phyloP scores from a whole-genome alignment of 2,113 vertebrate species.

The mouse (Mus musculus) region DNA sequence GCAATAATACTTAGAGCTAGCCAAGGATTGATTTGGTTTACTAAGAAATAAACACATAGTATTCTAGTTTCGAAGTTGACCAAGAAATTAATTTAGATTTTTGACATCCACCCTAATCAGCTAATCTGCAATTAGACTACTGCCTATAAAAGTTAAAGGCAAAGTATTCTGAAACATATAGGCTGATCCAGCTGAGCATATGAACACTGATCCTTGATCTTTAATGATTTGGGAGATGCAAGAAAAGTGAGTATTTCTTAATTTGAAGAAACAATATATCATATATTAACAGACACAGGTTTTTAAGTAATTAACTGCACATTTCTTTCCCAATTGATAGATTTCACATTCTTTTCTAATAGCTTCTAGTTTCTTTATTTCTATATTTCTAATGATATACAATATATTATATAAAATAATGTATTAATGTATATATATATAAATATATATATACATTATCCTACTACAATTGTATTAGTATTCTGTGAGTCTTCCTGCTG shows the following conservation, averaged over 20 bases:
- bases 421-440: neutral
- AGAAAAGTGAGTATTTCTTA: neutral
- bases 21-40: neutral
- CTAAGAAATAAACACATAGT: neutral
- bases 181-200: neutral
- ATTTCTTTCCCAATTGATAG: neutral
- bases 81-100: constrained; percentile 51
- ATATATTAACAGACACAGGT: neutral
- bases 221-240: neutral
- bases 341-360: constrained; percentile 31
- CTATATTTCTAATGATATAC: neutral
- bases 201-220: neutral
- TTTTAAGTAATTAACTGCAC: neutral
- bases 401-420: neutral
- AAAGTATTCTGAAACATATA: constrained; percentile 2
- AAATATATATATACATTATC: neutral
- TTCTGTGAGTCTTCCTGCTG: neutral
- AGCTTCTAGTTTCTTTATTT: neutral
- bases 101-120: constrained; percentile 39
- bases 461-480: neutral
- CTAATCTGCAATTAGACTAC: neutral
- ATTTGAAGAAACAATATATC: neutral
- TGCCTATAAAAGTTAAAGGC: neutral
- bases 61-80: constrained; percentile 24
- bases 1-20: neutral